These are phyloP conservation scores for Micrasema longulum DNA, from an alignment of 1,140 invertebrate species.

Conservation along the genomic window DNA sequence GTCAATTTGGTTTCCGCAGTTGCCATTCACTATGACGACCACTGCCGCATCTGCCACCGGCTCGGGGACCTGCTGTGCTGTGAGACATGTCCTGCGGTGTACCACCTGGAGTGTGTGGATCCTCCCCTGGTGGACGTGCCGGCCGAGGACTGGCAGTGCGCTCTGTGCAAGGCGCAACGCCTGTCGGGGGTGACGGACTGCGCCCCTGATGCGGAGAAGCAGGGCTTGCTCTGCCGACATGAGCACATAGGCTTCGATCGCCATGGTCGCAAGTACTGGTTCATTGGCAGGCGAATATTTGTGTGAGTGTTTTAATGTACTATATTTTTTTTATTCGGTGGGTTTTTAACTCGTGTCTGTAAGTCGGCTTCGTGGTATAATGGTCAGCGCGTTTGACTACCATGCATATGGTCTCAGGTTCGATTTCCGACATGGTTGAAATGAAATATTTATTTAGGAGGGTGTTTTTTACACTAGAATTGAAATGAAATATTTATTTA, in stretches of 20 bases:
- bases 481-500: no score
- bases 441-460: no score
- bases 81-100: constrained; percentile 96
- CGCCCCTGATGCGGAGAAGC: constrained; percentile 90
- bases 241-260: constrained; percentile 95
- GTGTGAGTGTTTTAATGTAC: constrained; percentile 77
- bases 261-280: constrained; percentile 97
- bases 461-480: no score
- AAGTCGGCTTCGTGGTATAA: no score
- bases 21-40: constrained; percentile 94
- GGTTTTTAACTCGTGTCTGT: no score
- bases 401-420: no score
- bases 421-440: no score
- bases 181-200: constrained; percentile 93
- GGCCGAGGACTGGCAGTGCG: constrained; percentile 96
- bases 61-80: constrained; percentile 95
- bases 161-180: constrained; percentile 91
- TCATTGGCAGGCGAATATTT: constrained; percentile 90
- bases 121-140: constrained; percentile 93
- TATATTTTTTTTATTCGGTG: no score
- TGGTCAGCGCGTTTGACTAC: no score
- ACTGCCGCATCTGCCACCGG: constrained; percentile 94
- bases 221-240: constrained; percentile 90
- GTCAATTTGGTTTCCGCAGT: constrained; percentile 67
- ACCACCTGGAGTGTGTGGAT: constrained; percentile 95